Evolutionary conservation across 2,797 vertebrate genomes (phyloP), one percentile per base, ranked within the genome.

Genomic region (Tadarida brasiliensis): DNA sequence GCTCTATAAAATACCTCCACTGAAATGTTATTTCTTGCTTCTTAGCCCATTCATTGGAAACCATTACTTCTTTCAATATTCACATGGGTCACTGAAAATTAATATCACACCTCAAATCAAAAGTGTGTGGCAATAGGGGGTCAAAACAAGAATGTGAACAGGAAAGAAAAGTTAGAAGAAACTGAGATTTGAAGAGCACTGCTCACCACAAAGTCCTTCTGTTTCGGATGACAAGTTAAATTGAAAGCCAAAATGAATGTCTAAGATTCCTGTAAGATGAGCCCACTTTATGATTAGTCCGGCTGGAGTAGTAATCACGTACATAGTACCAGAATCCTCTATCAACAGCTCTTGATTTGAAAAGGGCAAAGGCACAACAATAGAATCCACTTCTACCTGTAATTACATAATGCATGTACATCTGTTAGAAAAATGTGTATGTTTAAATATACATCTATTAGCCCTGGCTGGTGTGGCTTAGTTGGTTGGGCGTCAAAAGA

Each of bases 301-400:
- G 44, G 99, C 98, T 63, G 99, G 99, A 35, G 99, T 99, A 57
- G 99, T 98, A 96, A 99, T 98, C 49, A 99, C 98, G 68, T 99
- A 99, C 99, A 99, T 99, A 85, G 99, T 99, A 77, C 99, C 99
- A 26, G 99, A 99, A 96, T 99, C 99, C 95, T 99, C 99, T 97
- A 99, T 98, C 65, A 98, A 99, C 89, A 99, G 98, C 20, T 99
- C 98, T 91, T 99, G 98, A 95, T 98, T 99, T 59, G 99, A 99
- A 97, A 99, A 99, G 0, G 99, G 99, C 77, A 99, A 98, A 77
- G 99, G 98, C 1, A 98, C 99, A 44, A 98, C 98, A 96, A 99
- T 96, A 98, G 99, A 99, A 98, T 99, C 99, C 96, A 99, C 99
- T 0, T 99, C 98, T 86, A 99, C 99, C 99, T 99, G 97, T 96